A percentile compares a stretch with the other conserved stretches of the same genome.
Evolutionary conservation across 2,797 vertebrate species (phyloP).

Genomic region (Valencia hispanica): DNA sequence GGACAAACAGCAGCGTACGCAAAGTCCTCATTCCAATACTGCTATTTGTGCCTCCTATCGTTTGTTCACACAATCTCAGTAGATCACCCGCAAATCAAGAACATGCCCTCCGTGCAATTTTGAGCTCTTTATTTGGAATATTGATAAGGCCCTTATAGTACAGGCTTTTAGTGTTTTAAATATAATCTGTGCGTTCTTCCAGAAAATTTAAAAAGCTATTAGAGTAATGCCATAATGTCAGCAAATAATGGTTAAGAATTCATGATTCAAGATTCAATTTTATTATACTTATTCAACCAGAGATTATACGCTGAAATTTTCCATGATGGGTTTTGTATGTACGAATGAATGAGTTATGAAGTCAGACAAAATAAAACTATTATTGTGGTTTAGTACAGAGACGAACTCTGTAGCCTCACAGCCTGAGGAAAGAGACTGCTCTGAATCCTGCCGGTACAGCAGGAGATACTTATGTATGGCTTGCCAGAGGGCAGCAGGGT

Average conservation of each 20-base stretch:
- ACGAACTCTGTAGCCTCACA: not conserved
- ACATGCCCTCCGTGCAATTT: too few relatives aligned
- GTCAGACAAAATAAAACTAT: conserved; percentile 2
- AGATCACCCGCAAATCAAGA: too few relatives aligned
- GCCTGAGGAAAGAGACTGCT: not conserved
- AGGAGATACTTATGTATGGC: not conserved
- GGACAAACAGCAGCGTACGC: too few relatives aligned
- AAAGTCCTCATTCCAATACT: too few relatives aligned
- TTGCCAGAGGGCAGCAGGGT: conserved; percentile 8
- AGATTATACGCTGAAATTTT: not conserved
- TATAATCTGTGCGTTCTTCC: conserved; percentile 1
- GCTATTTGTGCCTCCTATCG: too few relatives aligned
- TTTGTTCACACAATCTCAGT: too few relatives aligned
- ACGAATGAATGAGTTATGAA: conserved; percentile 5
- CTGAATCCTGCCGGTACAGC: conserved; percentile 4
- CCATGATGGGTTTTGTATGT: conserved; percentile 1
- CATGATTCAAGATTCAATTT: not conserved
- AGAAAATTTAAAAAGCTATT: conserved; percentile 19
- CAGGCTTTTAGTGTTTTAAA: not conserved
- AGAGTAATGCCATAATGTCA: conserved; percentile 15
- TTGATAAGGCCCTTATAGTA: too few relatives aligned
- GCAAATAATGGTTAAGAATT: conserved; percentile 7
- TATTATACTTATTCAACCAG: not conserved
- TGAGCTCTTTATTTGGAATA: too few relatives aligned
- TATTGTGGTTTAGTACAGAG: not conserved